phyloP scores from a whole-genome alignment of 2,888 invertebrate genomes.

The Phaedon cochleariae region DNA sequence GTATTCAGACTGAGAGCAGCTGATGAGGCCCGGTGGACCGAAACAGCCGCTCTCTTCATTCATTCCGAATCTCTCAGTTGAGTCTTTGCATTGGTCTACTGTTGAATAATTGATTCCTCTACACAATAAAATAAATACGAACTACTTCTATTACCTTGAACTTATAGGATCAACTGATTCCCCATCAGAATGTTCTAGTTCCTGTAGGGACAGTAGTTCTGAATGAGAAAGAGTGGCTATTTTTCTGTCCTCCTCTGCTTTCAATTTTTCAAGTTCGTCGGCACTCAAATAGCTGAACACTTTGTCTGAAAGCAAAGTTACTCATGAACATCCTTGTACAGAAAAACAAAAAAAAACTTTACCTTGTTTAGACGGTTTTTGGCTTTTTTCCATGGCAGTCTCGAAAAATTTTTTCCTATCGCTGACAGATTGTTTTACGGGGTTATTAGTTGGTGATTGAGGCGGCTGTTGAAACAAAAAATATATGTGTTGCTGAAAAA shows the following conservation, averaged over 20 bases:
- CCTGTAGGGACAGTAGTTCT: conserved; percentile 68
- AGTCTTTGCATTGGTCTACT: no score
- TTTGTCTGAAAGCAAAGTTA: conserved; percentile 73
- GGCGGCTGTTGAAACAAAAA: conserved; percentile 58
- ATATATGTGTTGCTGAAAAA: neutral
- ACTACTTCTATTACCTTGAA: conserved; percentile 49
- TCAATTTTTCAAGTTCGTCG: conserved; percentile 93
- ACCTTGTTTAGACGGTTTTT: conserved; percentile 88
- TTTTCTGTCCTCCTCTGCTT: conserved; percentile 91
- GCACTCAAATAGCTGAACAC: conserved; percentile 93
- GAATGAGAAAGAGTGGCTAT: conserved; percentile 78
- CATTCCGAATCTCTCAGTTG: no score
- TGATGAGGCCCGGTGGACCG: no score
- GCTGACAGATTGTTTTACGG: conserved; percentile 87
- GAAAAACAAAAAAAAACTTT: conserved; percentile 41
- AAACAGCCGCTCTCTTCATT: no score
- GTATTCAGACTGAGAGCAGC: no score
- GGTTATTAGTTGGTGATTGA: conserved; percentile 76
- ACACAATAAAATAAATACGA: conserved; percentile 11
- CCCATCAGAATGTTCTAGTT: conserved; percentile 67
- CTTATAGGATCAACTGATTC: conserved; percentile 59
- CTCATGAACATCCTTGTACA: no score
- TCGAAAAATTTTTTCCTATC: conserved; percentile 96
- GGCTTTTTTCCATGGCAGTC: conserved; percentile 92
- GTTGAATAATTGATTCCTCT: no score